Evolutionary conservation across 2,888 invertebrate species (phyloP).

Genomic region (Troides aeacus): DNA sequence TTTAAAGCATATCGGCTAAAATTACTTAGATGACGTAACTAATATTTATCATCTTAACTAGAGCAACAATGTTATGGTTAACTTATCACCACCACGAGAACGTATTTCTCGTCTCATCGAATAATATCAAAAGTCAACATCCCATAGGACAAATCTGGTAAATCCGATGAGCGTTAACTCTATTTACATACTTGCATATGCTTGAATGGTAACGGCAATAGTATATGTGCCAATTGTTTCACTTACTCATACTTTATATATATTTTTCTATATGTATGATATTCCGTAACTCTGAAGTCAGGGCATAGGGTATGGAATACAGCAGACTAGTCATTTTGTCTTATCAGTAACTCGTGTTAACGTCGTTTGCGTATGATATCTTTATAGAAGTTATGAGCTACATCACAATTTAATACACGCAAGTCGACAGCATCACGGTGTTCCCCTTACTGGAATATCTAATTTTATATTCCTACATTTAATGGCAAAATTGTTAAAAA

Average conservation of each 20-base stretch:
- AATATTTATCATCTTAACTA: too few relatives aligned
- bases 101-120: too few relatives aligned
- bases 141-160: too few relatives aligned
- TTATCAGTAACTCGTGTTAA: conserved; percentile 23
- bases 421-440: neutral
- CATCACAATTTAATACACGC: conserved; percentile 12
- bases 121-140: too few relatives aligned
- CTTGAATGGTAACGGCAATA: too few relatives aligned
- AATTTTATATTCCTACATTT: neutral
- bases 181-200: too few relatives aligned
- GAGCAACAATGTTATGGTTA: too few relatives aligned
- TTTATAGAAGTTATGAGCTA: conserved; percentile 1
- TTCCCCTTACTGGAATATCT: neutral
- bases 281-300: neutral
- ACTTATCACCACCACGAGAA: too few relatives aligned
- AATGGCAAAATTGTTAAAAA: neutral
- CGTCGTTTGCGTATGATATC: conserved; percentile 10
- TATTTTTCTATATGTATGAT: neutral
- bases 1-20: too few relatives aligned
- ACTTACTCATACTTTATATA: neutral
- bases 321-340: conserved; percentile 20
- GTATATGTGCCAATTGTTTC: neutral
- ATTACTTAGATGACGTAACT: too few relatives aligned
- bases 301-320: neutral
- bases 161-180: too few relatives aligned